Evolutionary conservation across 2,797 vertebrate species (phyloP), one percentile per base, ranked within the genome.

Genomic region (Lateolabrax maculatus): DNA sequence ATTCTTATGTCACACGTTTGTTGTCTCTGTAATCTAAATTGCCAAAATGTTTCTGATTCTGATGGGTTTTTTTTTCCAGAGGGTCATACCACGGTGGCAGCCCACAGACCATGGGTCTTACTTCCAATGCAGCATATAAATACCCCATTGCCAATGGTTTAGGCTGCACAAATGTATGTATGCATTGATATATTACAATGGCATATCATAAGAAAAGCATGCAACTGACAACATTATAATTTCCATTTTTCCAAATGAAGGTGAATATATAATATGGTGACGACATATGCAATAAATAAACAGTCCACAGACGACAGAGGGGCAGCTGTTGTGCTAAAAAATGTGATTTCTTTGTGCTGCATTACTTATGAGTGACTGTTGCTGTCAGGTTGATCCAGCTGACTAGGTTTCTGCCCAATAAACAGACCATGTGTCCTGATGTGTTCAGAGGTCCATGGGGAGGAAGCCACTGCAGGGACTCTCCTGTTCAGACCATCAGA

Each of bases 371-470:
- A 69, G 39, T 60, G 53, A 46, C 29, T 65, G 70, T 57, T 60
- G 57, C 16, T 58, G 46, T 79, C 10, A 52, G 52, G 19, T 18
- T 74, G 79, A 83, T 66, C 58, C 65, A 69, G 61, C 69, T 87
- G 71, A 90, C 80, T 56, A 13, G 9, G 19, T 86, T 75, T 88
- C 62, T 88, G 65, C 60, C 56, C 66, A n/a, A 55, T 70, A 67
- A 83, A 91, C 93, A 99, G 98, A 97, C 97, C 43, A 98, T 99
- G 97, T 96, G 97, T 92, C 98, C 98, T 9, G 98, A 99, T 86
- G 96, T 99, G 85, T 99, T 97, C 93, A 94, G 93, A 80, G 98
- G 98, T 27, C 94, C 88, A 0, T 99, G 98, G 98, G 98, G 98
- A 88, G 98, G 98, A 90, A 96, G 95, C 75, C 93, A 90, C 80